phyloP scores from a whole-genome alignment of 2,888 invertebrate genomes.

The Lithophane semibrunnea region DNA sequence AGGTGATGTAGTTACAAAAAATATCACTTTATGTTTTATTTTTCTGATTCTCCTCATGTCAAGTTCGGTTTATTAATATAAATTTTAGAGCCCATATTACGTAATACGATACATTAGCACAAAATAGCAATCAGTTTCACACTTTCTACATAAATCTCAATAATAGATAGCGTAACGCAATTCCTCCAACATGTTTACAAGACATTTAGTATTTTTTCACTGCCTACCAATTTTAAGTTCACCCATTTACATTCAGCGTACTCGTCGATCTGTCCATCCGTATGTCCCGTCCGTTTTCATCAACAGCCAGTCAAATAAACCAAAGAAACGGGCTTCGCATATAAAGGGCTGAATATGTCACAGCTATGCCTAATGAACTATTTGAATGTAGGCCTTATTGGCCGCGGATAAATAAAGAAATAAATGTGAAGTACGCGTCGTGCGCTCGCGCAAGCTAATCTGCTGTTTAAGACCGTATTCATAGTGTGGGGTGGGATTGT shows the following conservation, averaged over 20 bases:
- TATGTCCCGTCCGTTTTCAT: constrained; percentile 77
- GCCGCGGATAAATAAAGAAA: constrained; percentile 86
- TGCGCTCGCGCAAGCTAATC: constrained; percentile 85
- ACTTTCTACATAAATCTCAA: constrained; percentile 46
- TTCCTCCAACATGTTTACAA: constrained; percentile 39
- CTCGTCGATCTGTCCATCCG: constrained; percentile 49
- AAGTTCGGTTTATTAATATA: background rate
- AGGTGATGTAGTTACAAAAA: background rate
- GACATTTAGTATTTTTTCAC: constrained; percentile 53
- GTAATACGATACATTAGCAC: constrained; percentile 19
- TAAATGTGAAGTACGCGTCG: constrained; percentile 79
- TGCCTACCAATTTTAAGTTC: constrained; percentile 15
- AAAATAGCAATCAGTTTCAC: constrained; percentile 8
- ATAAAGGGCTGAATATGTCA: constrained; percentile 83
- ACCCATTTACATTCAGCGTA: constrained; percentile 37
- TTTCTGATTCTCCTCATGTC: background rate
- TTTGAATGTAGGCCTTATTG: constrained; percentile 89
- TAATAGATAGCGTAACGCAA: constrained; percentile 16
- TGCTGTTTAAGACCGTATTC: constrained; percentile 79
- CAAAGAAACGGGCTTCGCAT: constrained; percentile 81
- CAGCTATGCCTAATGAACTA: constrained; percentile 85
- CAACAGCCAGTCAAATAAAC: constrained; percentile 82
- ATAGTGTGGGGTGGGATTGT: constrained; percentile 62
- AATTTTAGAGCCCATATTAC: background rate
- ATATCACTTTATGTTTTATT: background rate